phyloP scores from a whole-genome alignment of 2,888 invertebrate species.

The Chouioia cunea region DNA sequence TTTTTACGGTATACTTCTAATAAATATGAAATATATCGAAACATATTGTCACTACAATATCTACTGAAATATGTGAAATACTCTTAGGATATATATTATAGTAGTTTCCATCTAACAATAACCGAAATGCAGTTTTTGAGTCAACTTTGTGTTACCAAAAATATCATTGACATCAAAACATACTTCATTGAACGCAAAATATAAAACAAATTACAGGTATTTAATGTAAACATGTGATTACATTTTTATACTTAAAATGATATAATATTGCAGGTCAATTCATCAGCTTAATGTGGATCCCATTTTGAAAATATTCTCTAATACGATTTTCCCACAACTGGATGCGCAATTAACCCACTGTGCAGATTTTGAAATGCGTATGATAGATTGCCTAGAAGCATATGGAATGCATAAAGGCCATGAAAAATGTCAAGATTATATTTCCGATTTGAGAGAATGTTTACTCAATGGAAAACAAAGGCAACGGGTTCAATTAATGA shows the following conservation, averaged over 20 bases:
- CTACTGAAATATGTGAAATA: too few relatives aligned
- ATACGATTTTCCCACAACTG: constrained; percentile 7
- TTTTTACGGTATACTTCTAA: too few relatives aligned
- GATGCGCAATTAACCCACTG: constrained; percentile 67
- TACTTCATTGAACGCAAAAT: too few relatives aligned
- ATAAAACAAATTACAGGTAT: too few relatives aligned
- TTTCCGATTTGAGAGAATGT: constrained; percentile 82
- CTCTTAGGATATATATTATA: too few relatives aligned
- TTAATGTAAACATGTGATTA: too few relatives aligned
- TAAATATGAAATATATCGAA: too few relatives aligned
- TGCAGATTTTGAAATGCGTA: constrained; percentile 77
- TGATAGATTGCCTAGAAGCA: constrained; percentile 85
- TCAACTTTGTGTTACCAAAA: too few relatives aligned
- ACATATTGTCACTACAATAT: too few relatives aligned
- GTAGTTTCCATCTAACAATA: too few relatives aligned
- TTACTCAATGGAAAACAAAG: constrained; percentile 73
- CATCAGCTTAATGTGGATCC: constrained; percentile 24
- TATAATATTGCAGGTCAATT: constrained; percentile 15
- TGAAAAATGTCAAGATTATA: constrained; percentile 74
- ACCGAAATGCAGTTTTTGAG: too few relatives aligned
- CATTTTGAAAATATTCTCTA: constrained; percentile 18
- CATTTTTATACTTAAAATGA: not conserved
- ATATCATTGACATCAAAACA: too few relatives aligned
- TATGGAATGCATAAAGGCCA: constrained; percentile 79
- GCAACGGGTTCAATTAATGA: constrained; percentile 74